phyloP scores from a whole-genome alignment of 2,888 invertebrate genomes.

The Protodeltote pygarga region DNA sequence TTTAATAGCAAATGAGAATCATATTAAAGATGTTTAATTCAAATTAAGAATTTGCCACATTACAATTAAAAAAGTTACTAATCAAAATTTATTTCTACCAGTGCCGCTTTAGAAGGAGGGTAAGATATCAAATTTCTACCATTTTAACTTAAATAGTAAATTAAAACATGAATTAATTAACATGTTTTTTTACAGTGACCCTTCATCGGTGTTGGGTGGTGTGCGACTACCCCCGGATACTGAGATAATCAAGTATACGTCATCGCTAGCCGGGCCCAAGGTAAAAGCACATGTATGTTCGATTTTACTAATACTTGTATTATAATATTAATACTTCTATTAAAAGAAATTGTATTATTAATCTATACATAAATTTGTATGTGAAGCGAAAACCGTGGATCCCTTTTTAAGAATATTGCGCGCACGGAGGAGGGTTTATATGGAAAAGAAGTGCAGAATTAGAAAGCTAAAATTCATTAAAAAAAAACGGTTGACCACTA shows the following conservation, averaged over 20 bases:
- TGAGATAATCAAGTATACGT: conserved; percentile 96
- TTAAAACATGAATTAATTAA: background rate
- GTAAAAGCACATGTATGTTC: conserved; percentile 58
- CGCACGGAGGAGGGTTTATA: too few species aligned
- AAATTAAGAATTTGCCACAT: background rate
- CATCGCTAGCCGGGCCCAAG: conserved; percentile 95
- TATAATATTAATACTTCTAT: too few species aligned
- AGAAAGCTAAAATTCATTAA: too few species aligned
- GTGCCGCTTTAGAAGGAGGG: conserved; percentile 91
- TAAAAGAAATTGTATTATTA: too few species aligned
- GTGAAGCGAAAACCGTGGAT: too few species aligned
- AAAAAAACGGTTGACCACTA: too few species aligned
- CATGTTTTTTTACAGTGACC: conserved; percentile 87
- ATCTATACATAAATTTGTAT: too few species aligned
- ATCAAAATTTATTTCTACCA: conserved; percentile 66
- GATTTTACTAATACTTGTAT: background rate
- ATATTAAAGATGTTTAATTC: too few species aligned
- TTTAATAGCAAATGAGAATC: too few species aligned
- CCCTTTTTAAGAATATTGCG: too few species aligned
- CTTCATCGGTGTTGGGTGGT: conserved; percentile 93
- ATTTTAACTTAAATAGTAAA: background rate
- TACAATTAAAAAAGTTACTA: conserved; percentile 14
- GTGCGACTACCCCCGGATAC: conserved; percentile 95
- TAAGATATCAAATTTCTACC: conserved; percentile 69
- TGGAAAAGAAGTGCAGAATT: too few species aligned